Evolutionary conservation across 1,140 invertebrate species (phyloP).

Genomic region (Saccostrea cuccullata): DNA sequence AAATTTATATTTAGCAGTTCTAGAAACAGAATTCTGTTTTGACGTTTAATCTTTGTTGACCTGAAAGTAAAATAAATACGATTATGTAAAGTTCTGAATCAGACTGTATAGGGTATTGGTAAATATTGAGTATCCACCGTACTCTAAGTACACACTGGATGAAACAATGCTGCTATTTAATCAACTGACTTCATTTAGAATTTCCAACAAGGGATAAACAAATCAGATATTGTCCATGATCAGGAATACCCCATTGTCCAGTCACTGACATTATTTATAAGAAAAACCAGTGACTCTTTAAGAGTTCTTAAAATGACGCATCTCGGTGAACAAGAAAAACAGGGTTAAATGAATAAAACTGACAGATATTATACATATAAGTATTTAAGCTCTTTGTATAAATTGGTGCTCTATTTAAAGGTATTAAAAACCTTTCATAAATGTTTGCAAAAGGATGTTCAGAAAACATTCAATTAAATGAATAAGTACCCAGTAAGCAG

Average conservation of each 20-base stretch:
- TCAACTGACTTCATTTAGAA: background rate
- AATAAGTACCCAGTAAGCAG: background rate
- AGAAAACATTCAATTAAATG: background rate
- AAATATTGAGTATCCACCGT: slow-evolving; percentile 16
- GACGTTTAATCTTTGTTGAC: slow-evolving; percentile 35
- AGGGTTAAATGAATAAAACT: background rate
- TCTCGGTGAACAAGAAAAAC: background rate
- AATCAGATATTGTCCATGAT: background rate
- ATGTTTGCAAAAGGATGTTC: background rate
- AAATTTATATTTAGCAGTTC: slow-evolving; percentile 30
- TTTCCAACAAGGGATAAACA: slow-evolving; percentile 1
- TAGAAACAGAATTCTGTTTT: slow-evolving; percentile 25
- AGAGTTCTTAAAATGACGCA: background rate
- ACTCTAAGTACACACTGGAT: background rate
- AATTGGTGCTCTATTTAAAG: slow-evolving; percentile 24
- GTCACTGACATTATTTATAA: background rate
- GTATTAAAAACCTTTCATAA: background rate
- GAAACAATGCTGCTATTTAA: background rate
- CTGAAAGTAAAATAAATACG: slow-evolving; percentile 34
- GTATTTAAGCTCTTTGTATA: background rate
- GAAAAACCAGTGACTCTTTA: slow-evolving; percentile 20
- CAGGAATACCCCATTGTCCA: background rate
- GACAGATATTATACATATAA: background rate
- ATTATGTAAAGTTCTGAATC: slow-evolving; percentile 32
- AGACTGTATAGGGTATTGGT: background rate